These are phyloP conservation scores for Sipunculus nudus DNA, from an alignment of 2,888 invertebrate species.

Conservation along the genomic window DNA sequence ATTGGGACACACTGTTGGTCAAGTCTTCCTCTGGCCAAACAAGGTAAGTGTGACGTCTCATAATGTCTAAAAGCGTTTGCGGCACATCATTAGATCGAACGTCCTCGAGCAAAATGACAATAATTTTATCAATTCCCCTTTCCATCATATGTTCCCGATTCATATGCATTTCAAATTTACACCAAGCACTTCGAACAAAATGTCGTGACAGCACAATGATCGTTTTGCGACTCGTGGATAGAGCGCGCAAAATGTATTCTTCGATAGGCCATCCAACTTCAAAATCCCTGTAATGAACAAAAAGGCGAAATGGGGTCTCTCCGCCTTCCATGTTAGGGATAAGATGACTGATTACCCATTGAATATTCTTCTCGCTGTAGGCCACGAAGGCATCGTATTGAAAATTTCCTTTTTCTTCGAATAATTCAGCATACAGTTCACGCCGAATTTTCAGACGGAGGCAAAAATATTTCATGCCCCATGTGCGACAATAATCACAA, in stretches of 20 bases:
- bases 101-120: not conserved
- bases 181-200: constrained; percentile 4
- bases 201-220: not conserved
- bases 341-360: not conserved
- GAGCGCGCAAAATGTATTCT: not conserved
- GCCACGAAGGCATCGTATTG: not conserved
- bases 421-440: too few relatives aligned
- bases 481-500: too few relatives aligned
- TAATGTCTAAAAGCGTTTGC: not conserved
- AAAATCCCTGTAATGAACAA: constrained; percentile 2
- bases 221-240: not conserved
- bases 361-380: not conserved
- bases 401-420: too few relatives aligned
- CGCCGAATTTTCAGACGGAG: too few relatives aligned
- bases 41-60: not conserved
- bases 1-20: too few relatives aligned
- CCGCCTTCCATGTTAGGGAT: not conserved
- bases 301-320: not conserved
- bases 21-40: not conserved
- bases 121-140: not conserved
- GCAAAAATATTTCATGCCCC: too few relatives aligned
- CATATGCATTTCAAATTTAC: not conserved
- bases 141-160: not conserved
- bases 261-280: not conserved
- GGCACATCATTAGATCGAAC: not conserved